Conservation (phyloP, 2,888 invertebrate species). For the Rotaria macrura region DNA sequence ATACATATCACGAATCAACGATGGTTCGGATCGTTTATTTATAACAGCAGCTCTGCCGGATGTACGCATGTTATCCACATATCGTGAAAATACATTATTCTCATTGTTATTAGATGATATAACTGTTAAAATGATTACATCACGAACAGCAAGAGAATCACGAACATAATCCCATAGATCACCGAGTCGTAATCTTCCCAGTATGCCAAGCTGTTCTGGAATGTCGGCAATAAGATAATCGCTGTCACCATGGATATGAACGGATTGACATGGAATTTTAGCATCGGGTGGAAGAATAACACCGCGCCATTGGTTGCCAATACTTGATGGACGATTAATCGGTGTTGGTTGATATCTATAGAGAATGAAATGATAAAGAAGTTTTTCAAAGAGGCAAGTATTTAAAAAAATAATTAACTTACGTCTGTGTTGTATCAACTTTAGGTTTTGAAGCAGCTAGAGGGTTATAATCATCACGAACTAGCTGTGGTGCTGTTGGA, state of each 20-base stretch:
- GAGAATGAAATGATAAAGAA: too few species aligned
- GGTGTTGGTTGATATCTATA: background rate
- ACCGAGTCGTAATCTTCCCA: background rate
- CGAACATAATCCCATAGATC: background rate
- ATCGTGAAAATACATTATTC: background rate
- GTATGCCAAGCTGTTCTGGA: background rate
- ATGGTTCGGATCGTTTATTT: background rate
- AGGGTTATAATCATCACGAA: constrained; percentile 17
- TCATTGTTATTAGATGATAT: background rate
- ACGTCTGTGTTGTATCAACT: background rate
- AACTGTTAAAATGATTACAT: background rate
- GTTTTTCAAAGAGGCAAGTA: too few species aligned
- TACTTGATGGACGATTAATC: background rate
- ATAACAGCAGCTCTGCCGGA: background rate
- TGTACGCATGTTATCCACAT: background rate
- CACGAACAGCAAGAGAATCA: background rate
- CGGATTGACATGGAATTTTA: background rate
- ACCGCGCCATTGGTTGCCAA: background rate
- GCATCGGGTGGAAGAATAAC: background rate
- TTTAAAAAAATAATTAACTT: too few species aligned
- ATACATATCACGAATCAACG: background rate
- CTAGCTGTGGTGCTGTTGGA: background rate
- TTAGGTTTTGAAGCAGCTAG: background rate
- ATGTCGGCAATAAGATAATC: background rate
- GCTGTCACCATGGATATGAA: background rate